phyloP scores from a whole-genome alignment of 1,140 invertebrate species.

The Papilio polytes region DNA sequence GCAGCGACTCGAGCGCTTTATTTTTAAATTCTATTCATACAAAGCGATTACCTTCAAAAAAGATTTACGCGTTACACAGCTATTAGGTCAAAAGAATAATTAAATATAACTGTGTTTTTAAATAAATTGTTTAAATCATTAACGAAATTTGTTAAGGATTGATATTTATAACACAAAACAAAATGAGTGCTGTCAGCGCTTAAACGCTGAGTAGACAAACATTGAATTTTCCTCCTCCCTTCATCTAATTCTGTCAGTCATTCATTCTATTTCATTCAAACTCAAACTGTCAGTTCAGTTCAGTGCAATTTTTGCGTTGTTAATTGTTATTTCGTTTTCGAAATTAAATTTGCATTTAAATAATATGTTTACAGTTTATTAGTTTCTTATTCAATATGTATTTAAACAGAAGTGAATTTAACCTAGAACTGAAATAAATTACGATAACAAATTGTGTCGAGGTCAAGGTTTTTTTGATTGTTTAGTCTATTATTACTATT shows the following conservation, averaged over 20 bases:
- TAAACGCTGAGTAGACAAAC: constrained; percentile 47
- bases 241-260: constrained; percentile 74
- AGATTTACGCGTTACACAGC: neutral
- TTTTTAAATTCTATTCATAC: neutral
- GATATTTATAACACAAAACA: neutral
- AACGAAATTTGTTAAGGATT: neutral
- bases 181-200: constrained; percentile 43
- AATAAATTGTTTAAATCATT: neutral
- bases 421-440: neutral
- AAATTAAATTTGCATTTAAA: constrained; percentile 3
- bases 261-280: constrained; percentile 68
- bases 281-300: constrained; percentile 51
- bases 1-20: constrained; percentile 41
- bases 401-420: neutral
- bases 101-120: neutral
- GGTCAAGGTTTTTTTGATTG: constrained; percentile 30
- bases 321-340: constrained; percentile 10
- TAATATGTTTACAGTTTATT: neutral
- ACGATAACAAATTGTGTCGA: neutral
- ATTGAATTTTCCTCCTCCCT: constrained; percentile 59
- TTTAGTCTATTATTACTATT: constrained; percentile 2
- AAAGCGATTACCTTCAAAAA: neutral
- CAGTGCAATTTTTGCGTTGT: constrained; percentile 46
- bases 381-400: neutral
- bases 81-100: neutral